These are phyloP conservation scores for Schizotus pectinicornis DNA, from an alignment of 2,888 invertebrate genomes.

Conservation along the genomic window DNA sequence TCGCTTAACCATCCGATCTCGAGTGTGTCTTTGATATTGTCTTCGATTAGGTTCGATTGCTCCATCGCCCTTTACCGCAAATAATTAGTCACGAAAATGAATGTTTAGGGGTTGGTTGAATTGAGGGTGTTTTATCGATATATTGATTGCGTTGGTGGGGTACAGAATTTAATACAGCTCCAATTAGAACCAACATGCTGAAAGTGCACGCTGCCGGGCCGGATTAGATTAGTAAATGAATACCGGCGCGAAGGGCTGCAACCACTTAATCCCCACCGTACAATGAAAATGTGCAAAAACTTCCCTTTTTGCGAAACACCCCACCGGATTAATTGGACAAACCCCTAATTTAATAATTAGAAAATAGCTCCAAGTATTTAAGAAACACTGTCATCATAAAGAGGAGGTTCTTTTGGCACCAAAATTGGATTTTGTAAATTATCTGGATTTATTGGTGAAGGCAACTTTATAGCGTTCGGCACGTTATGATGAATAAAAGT, in stretches of 20 bases:
- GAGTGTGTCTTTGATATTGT: conserved; percentile 40
- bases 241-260: conserved; percentile 45
- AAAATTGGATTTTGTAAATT: too few relatives aligned
- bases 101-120: too few relatives aligned
- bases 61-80: neutral
- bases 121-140: too few relatives aligned
- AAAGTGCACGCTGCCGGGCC: conserved; percentile 43
- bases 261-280: conserved; percentile 46
- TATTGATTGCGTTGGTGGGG: conserved; percentile 32
- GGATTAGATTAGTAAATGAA: conserved; percentile 52
- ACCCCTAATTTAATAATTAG: too few relatives aligned
- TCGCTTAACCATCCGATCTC: conserved; percentile 45
- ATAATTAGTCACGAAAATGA: too few relatives aligned
- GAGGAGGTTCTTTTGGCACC: too few relatives aligned
- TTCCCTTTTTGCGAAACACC: conserved; percentile 1
- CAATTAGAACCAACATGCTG: conserved; percentile 50
- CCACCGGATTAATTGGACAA: too few relatives aligned
- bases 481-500: too few relatives aligned
- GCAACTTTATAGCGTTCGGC: too few relatives aligned
- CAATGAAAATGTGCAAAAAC: conserved; percentile 18
- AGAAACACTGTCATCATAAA: too few relatives aligned
- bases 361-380: too few relatives aligned
- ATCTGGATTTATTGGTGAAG: too few relatives aligned
- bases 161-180: conserved; percentile 51
- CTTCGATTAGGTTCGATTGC: conserved; percentile 19